These are phyloP conservation scores for Platyrinchus mystaceus DNA, from an alignment of 2,797 vertebrate genomes.

Conservation along the genomic window DNA sequence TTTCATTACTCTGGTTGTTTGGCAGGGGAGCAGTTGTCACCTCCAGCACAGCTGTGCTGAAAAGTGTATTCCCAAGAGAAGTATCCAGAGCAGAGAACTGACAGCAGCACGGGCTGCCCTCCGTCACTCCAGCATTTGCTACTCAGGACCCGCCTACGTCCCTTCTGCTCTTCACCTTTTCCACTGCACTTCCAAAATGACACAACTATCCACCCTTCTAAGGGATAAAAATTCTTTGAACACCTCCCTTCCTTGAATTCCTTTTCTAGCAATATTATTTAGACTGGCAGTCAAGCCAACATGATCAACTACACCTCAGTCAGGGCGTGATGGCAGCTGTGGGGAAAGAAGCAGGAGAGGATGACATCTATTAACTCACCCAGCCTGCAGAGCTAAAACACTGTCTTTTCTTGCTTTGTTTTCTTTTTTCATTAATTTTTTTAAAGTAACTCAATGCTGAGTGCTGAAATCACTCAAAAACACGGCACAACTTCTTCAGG, in stretches of 20 bases:
- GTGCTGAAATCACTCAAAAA: neutral
- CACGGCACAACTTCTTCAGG: neutral
- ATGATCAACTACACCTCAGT: accelerated
- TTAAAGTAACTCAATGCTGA: neutral
- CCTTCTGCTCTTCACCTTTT: neutral
- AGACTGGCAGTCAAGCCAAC: neutral
- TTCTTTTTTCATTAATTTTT: neutral
- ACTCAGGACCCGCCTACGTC: neutral
- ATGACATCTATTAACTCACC: accelerated
- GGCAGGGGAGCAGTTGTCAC: neutral
- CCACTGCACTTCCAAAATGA: neutral
- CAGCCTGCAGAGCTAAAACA: neutral
- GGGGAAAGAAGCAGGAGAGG: neutral
- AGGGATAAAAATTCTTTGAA: neutral
- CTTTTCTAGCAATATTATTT: neutral
- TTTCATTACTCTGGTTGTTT: neutral
- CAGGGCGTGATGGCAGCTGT: neutral
- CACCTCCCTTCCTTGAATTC: neutral
- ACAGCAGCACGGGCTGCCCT: neutral
- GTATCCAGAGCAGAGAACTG: neutral
- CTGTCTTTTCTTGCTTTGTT: neutral
- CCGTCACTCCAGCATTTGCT: neutral
- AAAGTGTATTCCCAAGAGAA: neutral
- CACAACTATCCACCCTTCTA: neutral
- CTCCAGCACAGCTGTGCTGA: neutral